phyloP scores from a whole-genome alignment of 2,797 vertebrate species.

The Loris lydekkerianus region DNA sequence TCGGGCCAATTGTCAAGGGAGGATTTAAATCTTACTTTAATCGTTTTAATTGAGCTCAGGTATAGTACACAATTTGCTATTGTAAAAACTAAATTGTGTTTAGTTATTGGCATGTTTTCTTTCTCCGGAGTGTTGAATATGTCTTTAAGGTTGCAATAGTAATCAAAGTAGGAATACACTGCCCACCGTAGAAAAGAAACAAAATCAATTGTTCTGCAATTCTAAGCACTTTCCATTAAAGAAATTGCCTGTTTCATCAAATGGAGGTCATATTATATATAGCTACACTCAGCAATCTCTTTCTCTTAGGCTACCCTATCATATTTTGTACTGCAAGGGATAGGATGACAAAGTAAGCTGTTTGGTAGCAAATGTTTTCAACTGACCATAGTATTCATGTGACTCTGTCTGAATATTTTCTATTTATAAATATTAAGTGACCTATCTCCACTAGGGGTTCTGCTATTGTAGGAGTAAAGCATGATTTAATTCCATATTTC shows the following conservation, averaged over 20 bases:
- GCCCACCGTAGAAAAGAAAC: neutral
- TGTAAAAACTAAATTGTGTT: conserved; percentile 33
- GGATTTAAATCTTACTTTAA: conserved; percentile 43
- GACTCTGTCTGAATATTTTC: neutral
- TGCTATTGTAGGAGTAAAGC: neutral
- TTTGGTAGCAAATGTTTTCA: neutral
- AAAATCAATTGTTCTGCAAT: conserved; percentile 62
- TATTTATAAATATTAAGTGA: neutral
- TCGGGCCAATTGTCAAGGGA: conserved; percentile 3
- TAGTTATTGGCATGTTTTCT: conserved; percentile 39
- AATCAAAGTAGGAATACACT: conserved; percentile 39
- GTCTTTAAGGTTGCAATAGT: conserved; percentile 45
- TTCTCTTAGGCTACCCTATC: neutral
- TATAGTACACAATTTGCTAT: neutral
- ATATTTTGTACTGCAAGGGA: neutral
- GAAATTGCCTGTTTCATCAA: conserved; percentile 16
- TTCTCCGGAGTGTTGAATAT: conserved; percentile 48
- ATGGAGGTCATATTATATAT: neutral
- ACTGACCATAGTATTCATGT: neutral
- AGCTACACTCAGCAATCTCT: neutral
- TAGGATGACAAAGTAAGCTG: neutral
- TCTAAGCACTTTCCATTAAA: conserved; percentile 42
- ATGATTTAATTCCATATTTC: neutral
- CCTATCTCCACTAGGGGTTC: neutral
- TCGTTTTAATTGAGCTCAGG: conserved; percentile 30